Evolutionary conservation across 1,140 invertebrate species (phyloP).

Genomic region (Paraescarpia echinospica): DNA sequence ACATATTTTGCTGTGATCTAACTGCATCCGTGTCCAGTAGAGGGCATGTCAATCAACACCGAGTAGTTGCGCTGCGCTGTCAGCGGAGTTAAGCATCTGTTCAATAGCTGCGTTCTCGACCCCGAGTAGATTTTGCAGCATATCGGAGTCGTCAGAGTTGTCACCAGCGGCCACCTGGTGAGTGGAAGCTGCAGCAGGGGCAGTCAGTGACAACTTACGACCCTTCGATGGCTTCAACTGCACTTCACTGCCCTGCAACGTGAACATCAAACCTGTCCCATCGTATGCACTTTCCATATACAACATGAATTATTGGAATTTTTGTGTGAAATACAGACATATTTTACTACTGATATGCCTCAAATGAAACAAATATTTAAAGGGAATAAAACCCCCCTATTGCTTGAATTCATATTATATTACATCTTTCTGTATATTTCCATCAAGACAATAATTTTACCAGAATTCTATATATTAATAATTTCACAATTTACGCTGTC

Average conservation of each 20-base stretch:
- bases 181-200: background rate
- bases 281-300: no score
- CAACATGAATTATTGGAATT: no score
- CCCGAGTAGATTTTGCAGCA: conserved; percentile 86
- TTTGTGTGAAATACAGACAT: no score
- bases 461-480: no score
- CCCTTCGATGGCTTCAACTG: background rate
- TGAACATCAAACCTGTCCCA: background rate
- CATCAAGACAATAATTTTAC: no score
- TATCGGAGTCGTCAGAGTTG: conserved; percentile 63
- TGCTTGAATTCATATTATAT: no score
- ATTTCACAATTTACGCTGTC: no score
- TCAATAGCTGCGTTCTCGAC: conserved; percentile 85
- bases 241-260: background rate
- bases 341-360: no score
- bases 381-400: no score
- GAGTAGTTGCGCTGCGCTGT: conserved; percentile 79
- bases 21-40: background rate
- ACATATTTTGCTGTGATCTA: background rate
- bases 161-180: conserved; percentile 11
- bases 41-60: conserved; percentile 63
- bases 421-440: no score
- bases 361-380: no score
- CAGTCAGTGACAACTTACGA: background rate
- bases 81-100: conserved; percentile 76